Conservation (phyloP, 2,797 vertebrate genomes). For the Gallinago stenura region DNA sequence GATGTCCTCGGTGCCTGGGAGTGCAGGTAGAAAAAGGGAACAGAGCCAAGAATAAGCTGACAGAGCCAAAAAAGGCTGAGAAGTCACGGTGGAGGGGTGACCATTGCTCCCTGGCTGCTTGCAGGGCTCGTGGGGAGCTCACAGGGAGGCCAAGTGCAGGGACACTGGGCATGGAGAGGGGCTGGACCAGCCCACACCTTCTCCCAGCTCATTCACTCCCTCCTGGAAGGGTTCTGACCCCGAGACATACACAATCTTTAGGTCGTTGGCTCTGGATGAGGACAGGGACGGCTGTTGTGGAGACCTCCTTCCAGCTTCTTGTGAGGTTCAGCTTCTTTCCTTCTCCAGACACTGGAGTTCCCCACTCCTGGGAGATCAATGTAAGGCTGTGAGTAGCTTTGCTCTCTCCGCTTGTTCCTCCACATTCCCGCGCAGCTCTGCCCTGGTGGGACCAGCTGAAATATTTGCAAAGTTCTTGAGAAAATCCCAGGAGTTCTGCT, state of each 20-base stretch:
- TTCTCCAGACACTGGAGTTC: not conserved
- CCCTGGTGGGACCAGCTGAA: not conserved
- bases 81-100: not conserved
- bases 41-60: not conserved
- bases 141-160: not conserved
- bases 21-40: not conserved
- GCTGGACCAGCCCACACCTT: not conserved
- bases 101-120: rapidly evolving
- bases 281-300: not conserved
- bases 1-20: not conserved
- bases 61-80: not conserved
- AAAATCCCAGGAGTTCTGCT: not conserved
- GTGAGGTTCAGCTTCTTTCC: not conserved
- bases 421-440: not conserved
- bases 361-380: not conserved
- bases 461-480: constrained; percentile 14
- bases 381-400: not conserved
- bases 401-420: not conserved
- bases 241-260: rapidly evolving
- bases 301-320: not conserved
- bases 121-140: rapidly evolving
- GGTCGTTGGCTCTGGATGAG: rapidly evolving
- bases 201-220: not conserved
- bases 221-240: not conserved
- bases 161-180: not conserved